phyloP scores from a whole-genome alignment of 2,113 vertebrate species.

The Callipepla squamata region DNA sequence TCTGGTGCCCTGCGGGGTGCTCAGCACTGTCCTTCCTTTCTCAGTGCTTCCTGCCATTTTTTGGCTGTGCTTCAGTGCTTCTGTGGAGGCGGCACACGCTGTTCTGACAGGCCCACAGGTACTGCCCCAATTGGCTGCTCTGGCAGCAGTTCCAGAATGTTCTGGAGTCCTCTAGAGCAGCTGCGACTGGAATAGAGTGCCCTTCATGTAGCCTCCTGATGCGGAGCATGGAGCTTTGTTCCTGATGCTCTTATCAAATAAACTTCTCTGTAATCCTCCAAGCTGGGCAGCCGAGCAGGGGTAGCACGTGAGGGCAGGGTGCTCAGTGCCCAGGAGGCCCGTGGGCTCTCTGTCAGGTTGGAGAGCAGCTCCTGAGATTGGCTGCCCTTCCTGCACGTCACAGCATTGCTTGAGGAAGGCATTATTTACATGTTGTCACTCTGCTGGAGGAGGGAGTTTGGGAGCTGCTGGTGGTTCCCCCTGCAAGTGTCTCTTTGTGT shows the following conservation, averaged over 20 bases:
- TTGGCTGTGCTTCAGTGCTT: fast-evolving
- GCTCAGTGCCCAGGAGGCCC: neutral
- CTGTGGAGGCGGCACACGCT: fast-evolving
- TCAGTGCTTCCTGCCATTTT: fast-evolving
- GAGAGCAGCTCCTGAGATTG: neutral
- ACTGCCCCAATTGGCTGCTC: no score
- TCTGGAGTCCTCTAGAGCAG: neutral
- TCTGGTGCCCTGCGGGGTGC: neutral
- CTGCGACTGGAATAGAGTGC: neutral
- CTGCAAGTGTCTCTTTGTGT: neutral
- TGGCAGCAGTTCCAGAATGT: fast-evolving
- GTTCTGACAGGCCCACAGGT: neutral
- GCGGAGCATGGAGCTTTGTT: neutral
- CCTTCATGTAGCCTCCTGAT: neutral
- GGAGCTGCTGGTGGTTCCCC: neutral
- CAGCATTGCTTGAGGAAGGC: neutral
- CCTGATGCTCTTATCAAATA: neutral
- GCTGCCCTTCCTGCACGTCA: neutral
- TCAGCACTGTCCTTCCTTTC: fast-evolving
- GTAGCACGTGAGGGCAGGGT: fast-evolving
- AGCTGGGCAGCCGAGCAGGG: fast-evolving
- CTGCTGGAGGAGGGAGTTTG: neutral
- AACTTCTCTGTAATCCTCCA: neutral
- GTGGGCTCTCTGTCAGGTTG: neutral
- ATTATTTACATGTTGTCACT: neutral